These are phyloP conservation scores for Salvator merianae DNA, from an alignment of 2,113 vertebrate genomes.

Conservation along the genomic window DNA sequence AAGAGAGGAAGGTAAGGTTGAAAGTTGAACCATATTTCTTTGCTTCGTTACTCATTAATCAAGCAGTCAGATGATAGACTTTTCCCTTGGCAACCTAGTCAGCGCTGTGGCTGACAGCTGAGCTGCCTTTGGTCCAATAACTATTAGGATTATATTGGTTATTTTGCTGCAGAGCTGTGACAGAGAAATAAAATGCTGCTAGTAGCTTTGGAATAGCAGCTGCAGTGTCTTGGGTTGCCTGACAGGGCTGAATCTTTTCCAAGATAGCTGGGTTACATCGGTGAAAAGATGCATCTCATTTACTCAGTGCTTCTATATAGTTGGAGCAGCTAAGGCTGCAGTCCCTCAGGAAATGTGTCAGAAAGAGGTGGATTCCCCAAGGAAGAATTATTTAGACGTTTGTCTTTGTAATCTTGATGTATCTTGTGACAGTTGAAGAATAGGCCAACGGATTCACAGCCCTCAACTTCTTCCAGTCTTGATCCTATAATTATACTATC, in stretches of 20 bases:
- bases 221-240: not conserved
- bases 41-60: not conserved
- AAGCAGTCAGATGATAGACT: not conserved
- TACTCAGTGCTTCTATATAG: not conserved
- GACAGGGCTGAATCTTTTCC: not conserved
- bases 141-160: not conserved
- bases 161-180: not conserved
- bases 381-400: not conserved
- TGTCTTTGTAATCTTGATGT: not conserved
- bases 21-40: not conserved
- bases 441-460: constrained; percentile 15
- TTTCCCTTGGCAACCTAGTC: not conserved
- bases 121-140: not conserved
- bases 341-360: not conserved
- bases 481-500: not conserved
- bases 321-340: not conserved
- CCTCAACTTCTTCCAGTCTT: not conserved
- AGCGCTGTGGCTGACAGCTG: not conserved
- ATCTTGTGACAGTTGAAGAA: constrained; percentile 8
- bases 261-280: not conserved
- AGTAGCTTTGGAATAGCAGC: not conserved
- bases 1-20: not conserved
- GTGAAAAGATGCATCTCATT: not conserved
- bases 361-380: not conserved
- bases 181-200: not conserved